Base-by-base conservation (phyloP, 2,888 invertebrate species). In the Marronus borbonicus region DNA sequence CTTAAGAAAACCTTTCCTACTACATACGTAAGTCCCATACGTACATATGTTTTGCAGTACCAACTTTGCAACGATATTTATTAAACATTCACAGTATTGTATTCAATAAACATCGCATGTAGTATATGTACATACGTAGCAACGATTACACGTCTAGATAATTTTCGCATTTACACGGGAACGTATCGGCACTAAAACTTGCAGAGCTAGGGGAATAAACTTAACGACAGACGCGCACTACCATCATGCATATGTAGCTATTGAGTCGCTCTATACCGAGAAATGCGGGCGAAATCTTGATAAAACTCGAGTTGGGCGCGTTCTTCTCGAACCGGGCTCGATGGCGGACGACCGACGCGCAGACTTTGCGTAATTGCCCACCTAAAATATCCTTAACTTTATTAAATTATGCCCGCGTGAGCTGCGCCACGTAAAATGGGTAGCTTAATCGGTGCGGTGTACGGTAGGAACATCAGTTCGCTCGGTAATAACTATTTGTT, bases 11-110 rank as follows among this genome's bases (percentile, higher is more conserved):
- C 4, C 5, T 52, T 52, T 49, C n/a, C 52, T 17, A 17, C 52
- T 52, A 3, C n/a, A n/a, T 52, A 17, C 17, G 14, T 52, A 52
- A n/a, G 78, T 76, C 77, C 78, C 79, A 69, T 80, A 80, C 75
- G 68, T 66, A 62, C 52, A 14, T 39, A 52, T 28, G 66, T 49
- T 72, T 75, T 68, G 60, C 74, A 78, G 68, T 74, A 68, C 60
- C 75, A 69, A 65, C 44, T 66, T 39, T 58, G 14, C 8, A 58
- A 20, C 55, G 7, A 58, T 44, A 66, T 66, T 66, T 66, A 66
- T 66, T 44, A 12, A 66, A 66, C 36, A 10, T 36, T 44, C 39
- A 39, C n/a, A 39, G 65, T 66, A 66, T 66, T 66, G 65, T 66
- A 66, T 66, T 66, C 39, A 66, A 66, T 66, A 66, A 66, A 66